phyloP scores from a whole-genome alignment of 2,888 invertebrate species.

The Eutolmus rufibarbis region DNA sequence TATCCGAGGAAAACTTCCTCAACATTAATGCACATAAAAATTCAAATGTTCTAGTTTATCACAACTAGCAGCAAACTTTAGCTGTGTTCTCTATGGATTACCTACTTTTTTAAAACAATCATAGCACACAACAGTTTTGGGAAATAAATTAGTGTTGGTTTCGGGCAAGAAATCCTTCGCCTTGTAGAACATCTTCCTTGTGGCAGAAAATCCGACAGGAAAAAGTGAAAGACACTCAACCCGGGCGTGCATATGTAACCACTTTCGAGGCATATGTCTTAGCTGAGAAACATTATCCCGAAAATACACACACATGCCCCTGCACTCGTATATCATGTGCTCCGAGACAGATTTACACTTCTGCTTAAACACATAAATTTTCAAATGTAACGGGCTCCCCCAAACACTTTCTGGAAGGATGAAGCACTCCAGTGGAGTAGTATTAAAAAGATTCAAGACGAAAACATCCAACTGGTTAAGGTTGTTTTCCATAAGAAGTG shows the following conservation, averaged over 20 bases:
- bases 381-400: conserved; percentile 43
- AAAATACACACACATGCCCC: neutral
- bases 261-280: conserved; percentile 38
- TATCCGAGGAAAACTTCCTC: neutral
- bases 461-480: conserved; percentile 24
- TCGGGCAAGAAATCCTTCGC: conserved; percentile 14
- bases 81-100: neutral
- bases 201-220: neutral
- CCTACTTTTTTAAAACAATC: conserved; percentile 24
- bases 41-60: conserved; percentile 12
- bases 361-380: conserved; percentile 49
- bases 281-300: conserved; percentile 25
- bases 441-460: conserved; percentile 34
- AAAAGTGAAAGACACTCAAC: conserved; percentile 4
- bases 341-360: conserved; percentile 47
- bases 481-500: conserved; percentile 21
- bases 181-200: conserved; percentile 37
- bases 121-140: conserved; percentile 11
- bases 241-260: conserved; percentile 29
- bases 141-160: conserved; percentile 36
- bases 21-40: neutral
- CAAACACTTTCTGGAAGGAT: conserved; percentile 18
- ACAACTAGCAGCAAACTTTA: conserved; percentile 10
- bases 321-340: conserved; percentile 42
- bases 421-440: conserved; percentile 9